phyloP scores from a whole-genome alignment of 30 jellyfish, hydroid and myxozoan genomes.

The Chrysaora quinquecirrha region DNA sequence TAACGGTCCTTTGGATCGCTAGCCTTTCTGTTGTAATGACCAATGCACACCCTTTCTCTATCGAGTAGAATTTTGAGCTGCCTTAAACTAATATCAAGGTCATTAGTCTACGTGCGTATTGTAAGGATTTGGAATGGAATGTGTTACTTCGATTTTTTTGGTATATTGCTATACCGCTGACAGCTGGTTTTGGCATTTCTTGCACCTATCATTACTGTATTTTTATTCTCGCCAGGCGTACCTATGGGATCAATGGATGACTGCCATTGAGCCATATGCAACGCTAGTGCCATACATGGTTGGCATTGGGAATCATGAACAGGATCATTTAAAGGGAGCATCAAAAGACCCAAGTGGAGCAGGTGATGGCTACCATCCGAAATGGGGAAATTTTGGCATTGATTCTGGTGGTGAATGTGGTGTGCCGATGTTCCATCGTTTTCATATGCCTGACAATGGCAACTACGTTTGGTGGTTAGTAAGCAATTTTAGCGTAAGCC shows the following conservation, averaged over 20 bases:
- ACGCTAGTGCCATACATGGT: slow-evolving; percentile 90
- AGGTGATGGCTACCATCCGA: slow-evolving; percentile 87
- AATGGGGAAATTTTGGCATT: slow-evolving; percentile 79
- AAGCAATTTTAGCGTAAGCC: no score
- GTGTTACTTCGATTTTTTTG: no score
- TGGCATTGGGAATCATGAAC: slow-evolving; percentile 93
- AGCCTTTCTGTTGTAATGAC: no score
- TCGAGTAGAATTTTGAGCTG: no score
- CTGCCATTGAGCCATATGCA: slow-evolving; percentile 77
- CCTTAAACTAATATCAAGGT: no score
- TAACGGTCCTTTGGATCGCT: no score
- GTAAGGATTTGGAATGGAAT: no score
- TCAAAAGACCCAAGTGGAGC: slow-evolving; percentile 95
- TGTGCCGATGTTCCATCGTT: slow-evolving; percentile 88
- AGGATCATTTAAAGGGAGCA: slow-evolving; percentile 83
- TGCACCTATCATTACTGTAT: no score
- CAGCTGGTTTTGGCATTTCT: no score
- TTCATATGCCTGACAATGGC: slow-evolving; percentile 96
- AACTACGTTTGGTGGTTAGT: slow-evolving; percentile 86
- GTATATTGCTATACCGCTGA: no score
- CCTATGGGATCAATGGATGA: slow-evolving; percentile 90
- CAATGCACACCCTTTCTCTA: no score
- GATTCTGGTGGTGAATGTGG: slow-evolving; percentile 98
- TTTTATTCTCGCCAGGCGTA: slow-evolving; percentile 60
- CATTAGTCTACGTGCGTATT: no score